Evolutionary conservation across 2,888 invertebrate species (phyloP), one percentile per base, ranked within the genome.

Genomic region (Nesidiocoris tenuis): DNA sequence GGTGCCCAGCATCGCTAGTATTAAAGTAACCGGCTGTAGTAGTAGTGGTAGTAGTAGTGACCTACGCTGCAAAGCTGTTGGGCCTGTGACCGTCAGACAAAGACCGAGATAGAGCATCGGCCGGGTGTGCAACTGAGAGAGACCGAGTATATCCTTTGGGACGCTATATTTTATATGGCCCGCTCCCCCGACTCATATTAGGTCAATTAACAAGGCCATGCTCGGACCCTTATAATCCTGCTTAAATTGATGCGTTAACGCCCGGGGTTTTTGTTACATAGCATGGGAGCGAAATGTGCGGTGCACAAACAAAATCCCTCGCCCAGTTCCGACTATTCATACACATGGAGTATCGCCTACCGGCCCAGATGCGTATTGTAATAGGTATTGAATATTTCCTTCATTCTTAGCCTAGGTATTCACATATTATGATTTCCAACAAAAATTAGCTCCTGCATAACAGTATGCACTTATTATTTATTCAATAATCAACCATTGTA

Each of bases 111-210:
- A n/a, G n/a, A n/a, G n/a, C n/a, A n/a, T n/a, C n/a, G n/a, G n/a
- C n/a, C n/a, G n/a, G n/a, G n/a, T n/a, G n/a, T n/a, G n/a, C n/a
- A n/a, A n/a, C n/a, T n/a, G 39, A 39, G 39, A 39, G 39, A 39
- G 39, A 39, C 3, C 39, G n/a, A 67, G 56, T 74, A 64, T 54
- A 64, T 74, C 74, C 74, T 74, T 74, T 55, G 57, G 72, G 74
- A 64, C 55, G 74, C 74, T 64, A 64, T 74, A 74, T 74, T 74
- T 74, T 74, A 64, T 74, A 64, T 64, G 65, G 64, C 23, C 57
- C 64, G 57, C 64, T 74, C 74, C 74, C 74, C 65, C 74, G 74
- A 63, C 74, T 74, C 74, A 74, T 74, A 74, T 74, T 74, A 74
- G 74, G 74, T 65, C 74, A 74, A 74, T 74, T 74, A 74, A 74